Percentiles rank a stretch among this genome's conserved stretches.
Conservation (phyloP, 2,113 vertebrate species). For the Syngnathus floridae region DNA sequence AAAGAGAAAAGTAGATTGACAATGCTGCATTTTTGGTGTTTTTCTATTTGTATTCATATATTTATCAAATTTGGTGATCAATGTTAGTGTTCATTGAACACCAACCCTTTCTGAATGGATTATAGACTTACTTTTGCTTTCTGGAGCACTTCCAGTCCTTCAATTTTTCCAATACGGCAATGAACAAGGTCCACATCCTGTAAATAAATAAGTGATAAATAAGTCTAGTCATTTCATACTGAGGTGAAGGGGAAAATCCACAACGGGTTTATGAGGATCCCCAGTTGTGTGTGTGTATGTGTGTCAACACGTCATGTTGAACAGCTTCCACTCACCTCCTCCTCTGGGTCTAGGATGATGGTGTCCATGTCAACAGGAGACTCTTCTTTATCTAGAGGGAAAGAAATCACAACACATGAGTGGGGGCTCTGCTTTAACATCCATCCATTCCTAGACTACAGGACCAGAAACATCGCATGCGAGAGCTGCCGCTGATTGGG, state of each 20-base stretch:
- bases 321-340: slow-evolving; percentile 72
- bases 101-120: neutral
- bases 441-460: neutral
- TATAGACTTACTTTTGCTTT: slow-evolving; percentile 84
- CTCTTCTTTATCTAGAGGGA: slow-evolving; percentile 74
- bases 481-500: neutral
- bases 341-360: slow-evolving; percentile 88
- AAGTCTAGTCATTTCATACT: neutral
- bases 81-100: neutral
- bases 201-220: slow-evolving; percentile 30
- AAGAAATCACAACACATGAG: neutral
- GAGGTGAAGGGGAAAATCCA: neutral
- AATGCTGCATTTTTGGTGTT: neutral
- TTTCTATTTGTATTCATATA: neutral
- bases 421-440: neutral
- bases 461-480: neutral
- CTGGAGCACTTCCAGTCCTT: slow-evolving; percentile 89
- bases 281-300: no score
- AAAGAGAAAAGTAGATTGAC: slow-evolving; percentile 5
- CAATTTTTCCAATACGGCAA: slow-evolving; percentile 93
- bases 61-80: neutral
- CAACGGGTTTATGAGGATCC: no score
- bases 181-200: slow-evolving; percentile 97
- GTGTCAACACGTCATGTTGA: neutral
- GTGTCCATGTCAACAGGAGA: slow-evolving; percentile 95